Percentiles rank a stretch among this genome's conserved stretches.
Evolutionary conservation across 2,113 vertebrate species (phyloP).

Genomic region (Sebastes schlegelii): DNA sequence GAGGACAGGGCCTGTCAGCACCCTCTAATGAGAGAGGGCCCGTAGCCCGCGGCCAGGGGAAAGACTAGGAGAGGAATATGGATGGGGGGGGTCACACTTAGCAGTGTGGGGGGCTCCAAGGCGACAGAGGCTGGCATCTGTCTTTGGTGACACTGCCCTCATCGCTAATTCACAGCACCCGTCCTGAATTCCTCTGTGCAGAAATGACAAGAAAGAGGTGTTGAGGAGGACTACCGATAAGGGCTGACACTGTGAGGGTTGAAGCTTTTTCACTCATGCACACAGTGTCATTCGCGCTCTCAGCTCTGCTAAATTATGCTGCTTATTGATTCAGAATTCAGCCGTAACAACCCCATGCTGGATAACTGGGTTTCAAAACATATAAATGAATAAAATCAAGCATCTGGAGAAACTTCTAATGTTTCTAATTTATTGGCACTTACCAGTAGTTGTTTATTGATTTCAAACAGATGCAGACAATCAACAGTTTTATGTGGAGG

Average conservation of each 20-base stretch:
- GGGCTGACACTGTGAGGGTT: conserved; percentile 12
- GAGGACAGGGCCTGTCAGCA: conserved; percentile 82
- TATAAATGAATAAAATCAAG: conserved; percentile 41
- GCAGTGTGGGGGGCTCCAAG: conserved; percentile 44
- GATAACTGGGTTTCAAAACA: conserved; percentile 32
- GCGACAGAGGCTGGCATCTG: conserved; percentile 76
- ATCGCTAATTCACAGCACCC: conserved; percentile 63
- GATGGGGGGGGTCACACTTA: conserved; percentile 50
- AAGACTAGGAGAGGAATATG: conserved; percentile 68
- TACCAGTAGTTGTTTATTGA: conserved; percentile 24
- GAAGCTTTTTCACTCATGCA: conserved; percentile 46
- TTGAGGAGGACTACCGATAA: conserved; percentile 45
- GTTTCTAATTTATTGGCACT: conserved; percentile 27
- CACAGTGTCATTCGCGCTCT: conserved; percentile 49
- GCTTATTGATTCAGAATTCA: conserved; percentile 64
- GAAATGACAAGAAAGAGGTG: conserved; percentile 53
- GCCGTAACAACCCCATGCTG: conserved; percentile 50
- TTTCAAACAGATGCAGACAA: conserved; percentile 41
- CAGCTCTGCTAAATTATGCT: conserved; percentile 58
- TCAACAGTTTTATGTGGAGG: conserved; percentile 34
- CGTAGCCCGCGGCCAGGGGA: conserved; percentile 72
- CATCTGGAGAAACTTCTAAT: conserved; percentile 11
- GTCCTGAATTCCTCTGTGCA: conserved; percentile 63
- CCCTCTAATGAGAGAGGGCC: conserved; percentile 81
- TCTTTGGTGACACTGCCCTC: conserved; percentile 73